Conservation (phyloP, 2,888 invertebrate species). For the Drosophila siamana region DNA sequence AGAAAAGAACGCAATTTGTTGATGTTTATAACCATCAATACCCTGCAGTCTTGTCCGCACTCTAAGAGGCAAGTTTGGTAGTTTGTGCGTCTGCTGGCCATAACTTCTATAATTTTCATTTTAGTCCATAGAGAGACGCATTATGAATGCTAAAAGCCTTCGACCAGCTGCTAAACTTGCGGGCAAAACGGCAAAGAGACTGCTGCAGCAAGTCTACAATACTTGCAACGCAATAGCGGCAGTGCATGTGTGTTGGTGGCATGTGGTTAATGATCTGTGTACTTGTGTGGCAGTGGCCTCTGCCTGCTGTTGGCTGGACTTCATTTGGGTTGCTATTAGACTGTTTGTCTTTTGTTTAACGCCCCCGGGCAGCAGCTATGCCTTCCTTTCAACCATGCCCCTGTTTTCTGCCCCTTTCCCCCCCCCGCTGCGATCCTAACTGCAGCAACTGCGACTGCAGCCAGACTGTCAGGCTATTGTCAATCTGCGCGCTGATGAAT, state of each 20-base stretch:
- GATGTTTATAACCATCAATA: neutral
- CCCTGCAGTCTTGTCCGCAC: neutral
- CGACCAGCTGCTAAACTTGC: neutral
- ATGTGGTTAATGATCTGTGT: conserved; percentile 20
- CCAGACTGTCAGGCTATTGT: conserved; percentile 59
- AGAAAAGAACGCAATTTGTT: neutral
- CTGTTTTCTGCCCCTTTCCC: too few species aligned
- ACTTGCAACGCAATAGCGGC: conserved; percentile 31
- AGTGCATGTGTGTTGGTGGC: conserved; percentile 3
- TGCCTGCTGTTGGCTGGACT: conserved; percentile 44
- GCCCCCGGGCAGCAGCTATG: conserved; percentile 17
- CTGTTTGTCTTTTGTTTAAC: conserved; percentile 76
- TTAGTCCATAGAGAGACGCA: neutral
- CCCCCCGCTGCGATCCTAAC: neutral
- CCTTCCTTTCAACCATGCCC: neutral
- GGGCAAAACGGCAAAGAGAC: neutral
- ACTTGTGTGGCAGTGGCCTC: conserved; percentile 58
- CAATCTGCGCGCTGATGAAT: conserved; percentile 74
- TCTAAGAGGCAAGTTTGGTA: neutral
- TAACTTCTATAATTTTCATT: conserved; percentile 3
- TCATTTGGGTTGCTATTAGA: conserved; percentile 67
- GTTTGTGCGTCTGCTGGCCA: neutral
- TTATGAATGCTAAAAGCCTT: conserved; percentile 12
- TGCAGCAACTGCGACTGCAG: neutral
- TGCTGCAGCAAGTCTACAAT: conserved; percentile 21